Evolutionary conservation across 2,888 invertebrate genomes (phyloP), one percentile per base, ranked within the genome.

Genomic region (Ochlodes sylvanus): DNA sequence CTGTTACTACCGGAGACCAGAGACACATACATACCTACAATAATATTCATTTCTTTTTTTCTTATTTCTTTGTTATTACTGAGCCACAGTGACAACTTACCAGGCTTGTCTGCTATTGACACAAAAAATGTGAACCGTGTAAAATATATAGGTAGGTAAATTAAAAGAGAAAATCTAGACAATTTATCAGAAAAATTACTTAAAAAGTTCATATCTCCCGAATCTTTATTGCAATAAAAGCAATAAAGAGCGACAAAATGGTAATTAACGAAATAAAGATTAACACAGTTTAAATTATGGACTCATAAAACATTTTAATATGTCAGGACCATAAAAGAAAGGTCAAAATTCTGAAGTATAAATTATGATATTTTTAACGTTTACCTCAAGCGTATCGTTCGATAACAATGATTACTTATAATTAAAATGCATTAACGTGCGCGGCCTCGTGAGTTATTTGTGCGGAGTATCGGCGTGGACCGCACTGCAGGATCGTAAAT

Each of bases 401-500:
- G 47, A 34, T 50, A 32, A 34, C 47, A 34, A 47, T 60, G 38
- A 57, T 65, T 52, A 65, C 41, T 60, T 34, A 52, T 58, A 65
- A 58, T 65, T 65, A 58, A 55, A 55, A 58, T 52, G 41, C 7
- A 52, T 38, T 50, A 58, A 58, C 57, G 12, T 41, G 9, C 9
- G 50, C 44, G 56, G 10, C 34, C n/a, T n/a, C 52, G 52, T 58
- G 38, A 21, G 27, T 50, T 57, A 50, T 65, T 50, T 65, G 27
- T 27, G 50, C 10, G 52, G 14, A 56, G 44, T 9, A 42, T 54
- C 6, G 52, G 38, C 21, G 21, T 32, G 32, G 10, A 42, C 41
- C 58, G 65, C 58, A 66, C 32, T 66, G 58, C 66, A 54, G 52
- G 4, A 15, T 5, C 66, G 60, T 66, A 58, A 58, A 65, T 66